Base-by-base conservation (phyloP, 2,797 vertebrate genomes). In the Moxostoma hubbsi region DNA sequence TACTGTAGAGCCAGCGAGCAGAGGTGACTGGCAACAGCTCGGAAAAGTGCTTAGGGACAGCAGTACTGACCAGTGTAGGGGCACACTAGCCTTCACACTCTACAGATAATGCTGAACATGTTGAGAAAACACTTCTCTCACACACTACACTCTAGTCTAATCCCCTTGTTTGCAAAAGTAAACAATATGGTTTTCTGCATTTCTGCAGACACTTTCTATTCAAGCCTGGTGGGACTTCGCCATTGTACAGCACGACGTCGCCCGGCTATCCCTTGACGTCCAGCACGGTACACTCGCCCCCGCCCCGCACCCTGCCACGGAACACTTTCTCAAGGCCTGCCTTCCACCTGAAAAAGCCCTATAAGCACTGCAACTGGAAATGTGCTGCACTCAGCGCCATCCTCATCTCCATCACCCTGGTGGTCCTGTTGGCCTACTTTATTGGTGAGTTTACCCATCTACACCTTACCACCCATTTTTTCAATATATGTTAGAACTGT, bases 331-430 rank as follows among this genome's bases (percentile, higher is more conserved):
- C 97, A 76, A 93, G 98, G 64, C 96, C 98, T 5, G 95, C 97
- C 90, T 99, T 99, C 94, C 98, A 94, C 91, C 94, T 99, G 92
- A 98, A 99, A 94, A 98, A 99, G 85, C 95, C 97, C 86, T 98
- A 97, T 81, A 98, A 97, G 90, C 96, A 98, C 94, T 99, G 98
- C 94, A 99, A 96, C 92, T 99, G 98, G 98, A 99, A 99, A 90
- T 99, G 98, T 2, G 96, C 97, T 0, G 98, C 98, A 58, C 94
- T 99, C 89, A 97, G 97, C 80, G 97, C 97, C 92, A 98, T 99
- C 84, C 92, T 98, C 93, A 93, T 98, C 93, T 98, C 98, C 0
- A 92, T 97, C 83, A 95, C 96, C 0, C 93, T 99, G 88, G 93
- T 99, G 85, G 94, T 99, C 89, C 93, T 99, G 83, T 92, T 99